Evolutionary conservation across 2,797 vertebrate genomes (phyloP).

Genomic region (Gallinago nigripennis): DNA sequence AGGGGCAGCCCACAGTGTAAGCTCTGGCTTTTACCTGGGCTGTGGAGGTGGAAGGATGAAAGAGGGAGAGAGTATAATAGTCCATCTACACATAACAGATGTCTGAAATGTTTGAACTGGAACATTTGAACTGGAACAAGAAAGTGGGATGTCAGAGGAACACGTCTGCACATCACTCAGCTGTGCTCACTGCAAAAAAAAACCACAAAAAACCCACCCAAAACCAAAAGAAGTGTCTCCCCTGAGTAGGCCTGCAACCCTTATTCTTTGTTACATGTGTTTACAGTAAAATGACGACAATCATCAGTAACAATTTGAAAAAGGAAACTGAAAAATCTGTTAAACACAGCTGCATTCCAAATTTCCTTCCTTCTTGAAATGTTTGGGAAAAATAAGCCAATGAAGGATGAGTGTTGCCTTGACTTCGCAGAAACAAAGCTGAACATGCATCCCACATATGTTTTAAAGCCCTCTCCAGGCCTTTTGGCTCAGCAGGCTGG

Average conservation of each 20-base stretch:
- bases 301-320: neutral
- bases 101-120: no score
- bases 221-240: neutral
- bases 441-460: neutral
- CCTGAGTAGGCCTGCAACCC: neutral
- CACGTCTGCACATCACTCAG: neutral
- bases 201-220: no score
- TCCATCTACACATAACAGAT: neutral
- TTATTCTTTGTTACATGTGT: neutral
- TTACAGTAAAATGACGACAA: neutral
- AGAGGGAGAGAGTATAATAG: neutral
- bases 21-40: neutral
- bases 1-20: neutral
- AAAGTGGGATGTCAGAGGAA: neutral
- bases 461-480: neutral
- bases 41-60: neutral
- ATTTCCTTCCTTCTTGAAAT: neutral
- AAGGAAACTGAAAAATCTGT: neutral
- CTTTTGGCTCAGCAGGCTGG: neutral
- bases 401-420: neutral
- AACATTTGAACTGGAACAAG: no score
- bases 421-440: neutral
- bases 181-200: neutral
- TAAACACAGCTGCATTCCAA: neutral
- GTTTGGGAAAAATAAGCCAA: neutral